These are phyloP conservation scores for Bellardia pandia DNA, from an alignment of 2,888 invertebrate genomes.

Conservation along the genomic window DNA sequence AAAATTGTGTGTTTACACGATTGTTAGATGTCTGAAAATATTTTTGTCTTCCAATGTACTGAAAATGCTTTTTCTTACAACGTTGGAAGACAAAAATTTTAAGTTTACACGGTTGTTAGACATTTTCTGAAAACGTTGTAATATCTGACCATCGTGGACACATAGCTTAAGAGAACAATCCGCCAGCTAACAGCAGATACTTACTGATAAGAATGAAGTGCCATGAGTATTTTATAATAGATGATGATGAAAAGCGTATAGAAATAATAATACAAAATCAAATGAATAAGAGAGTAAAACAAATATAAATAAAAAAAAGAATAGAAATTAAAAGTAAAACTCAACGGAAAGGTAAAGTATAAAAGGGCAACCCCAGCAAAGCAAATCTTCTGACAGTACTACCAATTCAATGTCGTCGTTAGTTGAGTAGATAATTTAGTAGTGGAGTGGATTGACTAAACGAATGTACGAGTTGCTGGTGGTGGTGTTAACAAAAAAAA, in stretches of 20 bases:
- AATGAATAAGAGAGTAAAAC: slow-evolving; percentile 26
- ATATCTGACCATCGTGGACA: too few relatives aligned
- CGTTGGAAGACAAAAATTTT: too few relatives aligned
- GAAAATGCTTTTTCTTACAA: too few relatives aligned
- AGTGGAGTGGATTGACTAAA: slow-evolving; percentile 15
- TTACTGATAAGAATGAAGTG: slow-evolving; percentile 43
- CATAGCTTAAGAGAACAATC: slow-evolving; percentile 16
- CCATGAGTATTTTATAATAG: neutral
- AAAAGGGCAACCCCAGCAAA: slow-evolving; percentile 60
- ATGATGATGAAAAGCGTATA: neutral
- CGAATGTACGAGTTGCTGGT: slow-evolving; percentile 23
- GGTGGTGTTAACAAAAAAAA: slow-evolving; percentile 27
- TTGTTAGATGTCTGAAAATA: too few relatives aligned
- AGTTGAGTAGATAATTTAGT: slow-evolving; percentile 54
- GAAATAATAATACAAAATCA: slow-evolving; percentile 34
- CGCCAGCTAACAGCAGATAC: neutral
- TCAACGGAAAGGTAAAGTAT: slow-evolving; percentile 39
- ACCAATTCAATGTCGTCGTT: slow-evolving; percentile 55
- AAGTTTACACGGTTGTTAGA: too few relatives aligned
- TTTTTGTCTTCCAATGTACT: too few relatives aligned
- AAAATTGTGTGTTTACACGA: too few relatives aligned
- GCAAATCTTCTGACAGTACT: slow-evolving; percentile 70
- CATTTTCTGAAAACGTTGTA: too few relatives aligned
- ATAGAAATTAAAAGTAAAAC: slow-evolving; percentile 61
- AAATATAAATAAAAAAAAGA: slow-evolving; percentile 35